A percentile compares a stretch with the other conserved stretches of the same genome.
Conservation (phyloP, 1,140 invertebrate species). For the Galleria mellonella region DNA sequence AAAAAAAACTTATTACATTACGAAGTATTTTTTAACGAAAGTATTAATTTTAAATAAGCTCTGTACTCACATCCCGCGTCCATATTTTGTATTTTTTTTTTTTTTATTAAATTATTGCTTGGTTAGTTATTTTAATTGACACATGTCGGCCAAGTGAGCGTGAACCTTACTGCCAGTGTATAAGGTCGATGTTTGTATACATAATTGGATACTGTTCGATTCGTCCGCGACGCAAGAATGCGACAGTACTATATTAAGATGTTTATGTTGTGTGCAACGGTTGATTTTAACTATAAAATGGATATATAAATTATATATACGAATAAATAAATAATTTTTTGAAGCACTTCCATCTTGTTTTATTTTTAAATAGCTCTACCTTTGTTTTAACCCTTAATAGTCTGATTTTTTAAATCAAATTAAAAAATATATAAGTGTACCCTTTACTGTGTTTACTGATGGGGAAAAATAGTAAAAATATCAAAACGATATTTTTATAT, state of each 20-base stretch:
- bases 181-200: slow-evolving; percentile 20
- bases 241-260: slow-evolving; percentile 12
- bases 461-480: too few relatives aligned
- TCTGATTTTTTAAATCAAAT: too few relatives aligned
- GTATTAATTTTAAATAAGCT: neutral
- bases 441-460: too few relatives aligned
- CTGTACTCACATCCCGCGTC: too few relatives aligned
- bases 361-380: slow-evolving; percentile 12
- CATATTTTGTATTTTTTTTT: slow-evolving; percentile 6
- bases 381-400: too few relatives aligned
- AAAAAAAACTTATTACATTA: too few relatives aligned
- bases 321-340: slow-evolving; percentile 72
- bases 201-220: slow-evolving; percentile 2
- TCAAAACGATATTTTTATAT: too few relatives aligned
- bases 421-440: too few relatives aligned
- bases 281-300: slow-evolving; percentile 68
- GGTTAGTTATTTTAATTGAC: slow-evolving; percentile 25
- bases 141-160: slow-evolving; percentile 24
- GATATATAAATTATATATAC: slow-evolving; percentile 73
- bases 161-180: slow-evolving; percentile 32
- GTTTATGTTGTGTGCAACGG: slow-evolving; percentile 63
- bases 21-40: too few relatives aligned
- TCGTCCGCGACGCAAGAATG: slow-evolving; percentile 15
- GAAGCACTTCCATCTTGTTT: slow-evolving; percentile 58
- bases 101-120: slow-evolving; percentile 40